Evolutionary conservation across 1,140 invertebrate genomes (phyloP), one percentile per base, ranked within the genome.

Genomic region (Hesperophylax magnus): DNA sequence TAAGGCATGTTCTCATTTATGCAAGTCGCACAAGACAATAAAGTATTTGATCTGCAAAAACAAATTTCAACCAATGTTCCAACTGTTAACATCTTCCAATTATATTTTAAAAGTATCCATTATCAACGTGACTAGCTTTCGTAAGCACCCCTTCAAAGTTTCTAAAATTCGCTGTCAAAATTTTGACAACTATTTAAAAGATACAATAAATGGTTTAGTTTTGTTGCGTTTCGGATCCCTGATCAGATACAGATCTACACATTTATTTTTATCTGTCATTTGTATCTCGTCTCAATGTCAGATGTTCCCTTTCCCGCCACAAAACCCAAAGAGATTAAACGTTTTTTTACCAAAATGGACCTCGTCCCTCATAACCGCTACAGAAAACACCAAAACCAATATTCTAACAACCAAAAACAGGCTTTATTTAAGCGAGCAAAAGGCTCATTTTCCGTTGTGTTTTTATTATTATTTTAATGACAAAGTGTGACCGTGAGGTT

Each of bases 181-280:
- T 5, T 31, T 71, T 17, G 24, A 15, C 17, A 31, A 5, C 27
- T 3, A 31, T 71, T 71, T 27, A 71, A 34, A 52, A 20, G 14
- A 22, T 17, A 31, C 27, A 39, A 39, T 8, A 39, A 39, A 39
- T 9, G 9, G 8, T 39, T 39, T 39, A 39, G 34, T 39, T 39
- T 39, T 5, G 34, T 39, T 39, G 7, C 8, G 77, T 83, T 81
- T 9, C 17, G 8, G 2, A 69, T 24, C 27, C 52, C 75, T 81
- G 77, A 18, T 22, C 63, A 69, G 78, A 83, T 78, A 83, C 18
- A 79, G 76, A 83, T 83, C 76, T 83, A 78, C 67, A 78, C 76
- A 77, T 83, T 74, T 81, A 72, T 83, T 83, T 83, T 78, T 83
- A 83, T 83, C 82, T 83, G 82, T 83, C 82, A 83, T 83, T 83